Base-by-base conservation (phyloP, 2,113 vertebrate species). In the Hylia prasina region DNA sequence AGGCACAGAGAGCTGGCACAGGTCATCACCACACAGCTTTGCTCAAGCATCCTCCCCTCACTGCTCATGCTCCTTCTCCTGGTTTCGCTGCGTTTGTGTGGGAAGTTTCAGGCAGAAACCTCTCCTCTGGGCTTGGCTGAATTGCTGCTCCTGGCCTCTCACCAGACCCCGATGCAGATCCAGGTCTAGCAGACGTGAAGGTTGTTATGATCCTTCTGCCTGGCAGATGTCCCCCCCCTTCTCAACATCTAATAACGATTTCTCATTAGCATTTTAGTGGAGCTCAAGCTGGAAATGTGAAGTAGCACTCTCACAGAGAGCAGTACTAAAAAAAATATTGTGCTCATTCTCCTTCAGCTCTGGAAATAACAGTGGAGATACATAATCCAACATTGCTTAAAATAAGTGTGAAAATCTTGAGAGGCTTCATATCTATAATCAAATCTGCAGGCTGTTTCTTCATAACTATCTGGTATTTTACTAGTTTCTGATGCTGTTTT, bases 361-460 rank as follows among this genome's bases (percentile, higher is more conserved):
- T 86, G 79, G 64, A 93, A 91, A 79, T 85, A 79, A 77, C 61
- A 61, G 25, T 28, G 47, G 50, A 76, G 81, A 53, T 10, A 37
- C 14, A 15, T 78, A 76, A 87, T 64, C 45, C 42, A 88, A 13
- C 4, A 10, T 51, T 64, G 47, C 64, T 93, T 70, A 86, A 93
- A 94, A 70, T 82, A 91, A 89, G 12, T 57, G 69, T 54, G 48
- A 88, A 93, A 83, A 39, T 27, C 47, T 78, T 58, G 70, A 88
- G 85, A 76, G 30, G n/a, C 60, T 90, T 93, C 44, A 20, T 91
- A 85, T 95, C 85, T 96, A 23, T 95, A 91, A 93, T 90, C 79
- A 65, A 68, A 88, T 80, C 88, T 71, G 45, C 69, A 83, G 90
- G 48, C 40, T 64, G 27, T 78, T 95, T 83, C 79, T 94, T 90